Base-by-base conservation (phyloP, 2,888 invertebrate genomes). In the Apotomis capreana region DNA sequence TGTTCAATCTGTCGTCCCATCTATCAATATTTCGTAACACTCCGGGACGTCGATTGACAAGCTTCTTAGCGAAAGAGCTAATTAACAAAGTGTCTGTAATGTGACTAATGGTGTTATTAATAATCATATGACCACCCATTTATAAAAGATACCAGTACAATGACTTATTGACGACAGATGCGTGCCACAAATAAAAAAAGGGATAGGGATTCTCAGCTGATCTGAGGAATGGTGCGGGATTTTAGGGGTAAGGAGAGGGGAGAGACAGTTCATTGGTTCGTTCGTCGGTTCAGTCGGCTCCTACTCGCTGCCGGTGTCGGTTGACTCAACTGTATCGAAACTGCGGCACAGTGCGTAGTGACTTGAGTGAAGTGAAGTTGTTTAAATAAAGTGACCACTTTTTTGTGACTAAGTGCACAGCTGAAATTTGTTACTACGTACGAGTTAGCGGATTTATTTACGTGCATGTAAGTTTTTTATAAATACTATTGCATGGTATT, bases 251-350 rank as follows among this genome's bases (percentile, higher is more conserved):
- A 40, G 80, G 81, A 77, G 79, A 77, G 79, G 79, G 79, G 72
- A 68, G 77, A 77, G 75, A 76, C 73, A 76, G 78, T 78, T 76
- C 74, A 74, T 69, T 74, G 60, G 77, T 77, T 78, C 78, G 84
- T 49, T 49, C 49, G 77, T 12, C 46, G 49, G 57, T 44, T 49
- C 80, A 84, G 90, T 90, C 86, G 85, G 87, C 84, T 83, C 83
- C 82, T 82, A 82, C 83, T 84, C 86, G 86, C 80, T 85, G 83
- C 75, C 76, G 80, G 68, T 74, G 81, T 70, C 81, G 84, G 87
- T 80, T 83, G 87, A 78, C 81, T 40, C 51, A 10, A 60, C 15
- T 15, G 37, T 6, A 37, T 13, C 58, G 3, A 13, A 13, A 5
- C 40, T 54, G 46, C 51, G 68, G 26, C 26, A 26, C 26, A 26